Evolutionary conservation across 2,888 invertebrate species (phyloP).

Genomic region (Sarcophaga variegata): DNA sequence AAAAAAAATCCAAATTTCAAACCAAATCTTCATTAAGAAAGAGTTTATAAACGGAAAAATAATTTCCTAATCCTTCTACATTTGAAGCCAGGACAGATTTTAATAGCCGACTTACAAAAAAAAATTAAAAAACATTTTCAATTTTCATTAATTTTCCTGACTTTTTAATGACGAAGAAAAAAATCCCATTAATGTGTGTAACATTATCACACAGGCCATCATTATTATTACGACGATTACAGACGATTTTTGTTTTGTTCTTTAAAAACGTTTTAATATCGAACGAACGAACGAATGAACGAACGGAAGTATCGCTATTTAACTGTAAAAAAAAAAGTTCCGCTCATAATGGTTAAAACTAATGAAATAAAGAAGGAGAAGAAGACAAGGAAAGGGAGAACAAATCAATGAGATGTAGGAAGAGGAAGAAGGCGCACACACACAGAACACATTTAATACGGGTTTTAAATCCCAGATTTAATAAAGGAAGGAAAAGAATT

Average conservation of each 20-base stretch:
- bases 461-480: slow-evolving; percentile 60
- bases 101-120: too few species aligned
- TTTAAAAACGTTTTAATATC: slow-evolving; percentile 59
- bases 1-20: too few species aligned
- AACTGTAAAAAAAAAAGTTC: slow-evolving; percentile 47
- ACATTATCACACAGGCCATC: slow-evolving; percentile 27
- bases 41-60: too few species aligned
- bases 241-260: slow-evolving; percentile 13
- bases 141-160: background rate
- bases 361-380: background rate
- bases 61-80: too few species aligned
- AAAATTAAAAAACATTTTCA: slow-evolving; percentile 21
- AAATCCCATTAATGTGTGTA: slow-evolving; percentile 60
- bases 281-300: slow-evolving; percentile 57
- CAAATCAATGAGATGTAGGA: background rate
- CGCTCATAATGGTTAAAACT: slow-evolving; percentile 9
- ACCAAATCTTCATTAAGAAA: too few species aligned
- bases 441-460: slow-evolving; percentile 24
- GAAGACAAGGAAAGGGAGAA: background rate
- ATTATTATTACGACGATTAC: background rate
- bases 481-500: slow-evolving; percentile 51
- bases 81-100: too few species aligned
- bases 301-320: slow-evolving; percentile 66
- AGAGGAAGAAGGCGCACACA: background rate
- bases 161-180: slow-evolving; percentile 25